phyloP scores from a whole-genome alignment of 2,888 invertebrate genomes.

The Idaea aversata region DNA sequence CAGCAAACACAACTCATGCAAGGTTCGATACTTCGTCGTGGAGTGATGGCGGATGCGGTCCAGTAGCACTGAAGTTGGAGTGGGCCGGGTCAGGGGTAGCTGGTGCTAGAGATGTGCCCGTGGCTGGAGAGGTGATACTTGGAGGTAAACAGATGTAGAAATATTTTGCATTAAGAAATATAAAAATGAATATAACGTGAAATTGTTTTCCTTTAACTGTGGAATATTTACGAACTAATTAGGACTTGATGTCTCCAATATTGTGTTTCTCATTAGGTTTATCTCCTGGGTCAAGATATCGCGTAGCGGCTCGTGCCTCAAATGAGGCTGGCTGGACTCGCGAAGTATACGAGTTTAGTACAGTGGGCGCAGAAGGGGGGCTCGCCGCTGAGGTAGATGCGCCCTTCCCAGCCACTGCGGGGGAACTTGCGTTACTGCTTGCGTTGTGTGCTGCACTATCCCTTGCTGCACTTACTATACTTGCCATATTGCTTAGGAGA shows the following conservation, averaged over 20 bases:
- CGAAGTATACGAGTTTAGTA: conserved; percentile 81
- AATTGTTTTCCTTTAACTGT: not conserved
- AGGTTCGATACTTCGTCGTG: conserved; percentile 89
- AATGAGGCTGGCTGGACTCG: conserved; percentile 83
- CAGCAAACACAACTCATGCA: conserved; percentile 89
- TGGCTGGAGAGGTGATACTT: conserved; percentile 70
- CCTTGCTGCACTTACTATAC: conserved; percentile 78
- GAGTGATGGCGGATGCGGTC: conserved; percentile 92
- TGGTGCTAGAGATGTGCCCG: conserved; percentile 69
- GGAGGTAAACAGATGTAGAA: conserved; percentile 54
- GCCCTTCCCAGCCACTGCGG: conserved; percentile 71
- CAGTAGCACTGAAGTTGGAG: conserved; percentile 89
- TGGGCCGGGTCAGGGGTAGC: conserved; percentile 78
- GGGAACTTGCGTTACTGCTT: conserved; percentile 69
- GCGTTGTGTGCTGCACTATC: conserved; percentile 79
- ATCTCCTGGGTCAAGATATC: conserved; percentile 80
- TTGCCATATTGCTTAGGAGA: conserved; percentile 79
- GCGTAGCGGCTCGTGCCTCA: conserved; percentile 80
- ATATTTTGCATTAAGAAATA: no score
- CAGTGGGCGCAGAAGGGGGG: conserved; percentile 76
- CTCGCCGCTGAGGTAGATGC: conserved; percentile 72
- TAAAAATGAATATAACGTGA: not conserved
- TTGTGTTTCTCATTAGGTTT: conserved; percentile 49
- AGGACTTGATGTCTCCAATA: not conserved
- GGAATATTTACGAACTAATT: no score